These are phyloP conservation scores for Nanorana parkeri DNA, from an alignment of 2,113 vertebrate genomes.

Conservation along the genomic window DNA sequence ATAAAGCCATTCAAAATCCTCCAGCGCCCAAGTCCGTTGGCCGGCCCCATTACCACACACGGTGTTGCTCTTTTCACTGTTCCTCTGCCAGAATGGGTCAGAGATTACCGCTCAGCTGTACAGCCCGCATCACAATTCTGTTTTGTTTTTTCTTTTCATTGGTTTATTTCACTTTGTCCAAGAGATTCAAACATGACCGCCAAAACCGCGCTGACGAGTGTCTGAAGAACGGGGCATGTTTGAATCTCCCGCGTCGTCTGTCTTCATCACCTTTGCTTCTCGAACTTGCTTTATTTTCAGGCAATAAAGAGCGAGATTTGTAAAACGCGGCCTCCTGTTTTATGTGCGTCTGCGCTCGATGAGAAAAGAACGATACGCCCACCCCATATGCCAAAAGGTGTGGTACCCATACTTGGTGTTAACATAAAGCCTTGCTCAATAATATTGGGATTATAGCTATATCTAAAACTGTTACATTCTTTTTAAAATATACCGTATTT, in stretches of 20 bases:
- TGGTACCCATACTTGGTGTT: too few species aligned
- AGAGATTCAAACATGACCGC: conserved; percentile 28
- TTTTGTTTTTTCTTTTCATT: conserved; percentile 17
- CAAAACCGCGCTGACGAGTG: not conserved
- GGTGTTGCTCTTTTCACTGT: not conserved
- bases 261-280: conserved; percentile 45
- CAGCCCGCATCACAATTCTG: not conserved
- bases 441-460: too few species aligned
- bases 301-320: conserved; percentile 58
- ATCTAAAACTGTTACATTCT: too few species aligned
- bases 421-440: too few species aligned
- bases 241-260: conserved; percentile 9
- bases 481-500: too few species aligned
- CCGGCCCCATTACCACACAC: not conserved
- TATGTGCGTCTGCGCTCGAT: not conserved
- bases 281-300: conserved; percentile 58
- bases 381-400: not conserved
- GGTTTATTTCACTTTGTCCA: conserved; percentile 1
- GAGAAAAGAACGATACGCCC: not conserved
- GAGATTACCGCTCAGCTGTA: conserved; percentile 2
- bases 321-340: conserved; percentile 9
- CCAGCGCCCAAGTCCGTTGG: conserved; percentile 11
- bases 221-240: not conserved
- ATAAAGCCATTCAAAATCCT: not conserved
- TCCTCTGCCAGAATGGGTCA: conserved; percentile 1